Conservation (phyloP, 2,113 vertebrate genomes). For the Corydoras sp. region DNA sequence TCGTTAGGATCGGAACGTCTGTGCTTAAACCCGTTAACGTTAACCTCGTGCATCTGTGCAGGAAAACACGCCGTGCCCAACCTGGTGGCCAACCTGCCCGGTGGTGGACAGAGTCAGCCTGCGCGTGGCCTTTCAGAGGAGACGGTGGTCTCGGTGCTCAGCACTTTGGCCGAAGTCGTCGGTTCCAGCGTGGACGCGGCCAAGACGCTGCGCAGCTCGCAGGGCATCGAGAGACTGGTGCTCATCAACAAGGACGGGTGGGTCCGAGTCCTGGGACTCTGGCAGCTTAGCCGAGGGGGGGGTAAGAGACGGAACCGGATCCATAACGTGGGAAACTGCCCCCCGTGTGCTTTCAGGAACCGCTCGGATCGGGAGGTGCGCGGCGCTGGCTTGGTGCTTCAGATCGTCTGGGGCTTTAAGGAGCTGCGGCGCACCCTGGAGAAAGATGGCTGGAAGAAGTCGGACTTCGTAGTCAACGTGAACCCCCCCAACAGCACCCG, state of each 20-base stretch:
- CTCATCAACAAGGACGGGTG: conserved; percentile 88
- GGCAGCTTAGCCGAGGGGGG: too few relatives aligned
- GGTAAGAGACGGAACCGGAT: too few relatives aligned
- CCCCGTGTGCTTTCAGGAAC: conserved; percentile 62
- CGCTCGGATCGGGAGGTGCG: conserved; percentile 92
- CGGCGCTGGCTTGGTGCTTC: conserved; percentile 81
- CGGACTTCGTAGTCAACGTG: conserved; percentile 84
- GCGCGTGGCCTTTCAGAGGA: conserved; percentile 78
- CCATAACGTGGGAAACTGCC: too few relatives aligned
- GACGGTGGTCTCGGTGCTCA: conserved; percentile 83
- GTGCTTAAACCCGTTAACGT: neutral
- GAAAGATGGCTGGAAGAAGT: conserved; percentile 97
- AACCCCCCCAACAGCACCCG: conserved; percentile 70
- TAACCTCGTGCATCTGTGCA: conserved; percentile 36
- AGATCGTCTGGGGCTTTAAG: conserved; percentile 91
- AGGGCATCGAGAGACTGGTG: conserved; percentile 90
- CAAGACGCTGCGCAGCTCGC: conserved; percentile 80
- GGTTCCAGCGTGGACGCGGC: conserved; percentile 84
- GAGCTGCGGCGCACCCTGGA: conserved; percentile 87
- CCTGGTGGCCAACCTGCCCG: conserved; percentile 82
- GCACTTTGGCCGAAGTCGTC: conserved; percentile 86
- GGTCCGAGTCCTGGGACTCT: neutral
- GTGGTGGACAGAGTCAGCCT: conserved; percentile 78
- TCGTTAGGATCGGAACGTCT: too few relatives aligned
- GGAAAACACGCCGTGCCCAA: conserved; percentile 84